Conservation (phyloP, 2,797 vertebrate genomes). For the Otolemur crassicaudatus region DNA sequence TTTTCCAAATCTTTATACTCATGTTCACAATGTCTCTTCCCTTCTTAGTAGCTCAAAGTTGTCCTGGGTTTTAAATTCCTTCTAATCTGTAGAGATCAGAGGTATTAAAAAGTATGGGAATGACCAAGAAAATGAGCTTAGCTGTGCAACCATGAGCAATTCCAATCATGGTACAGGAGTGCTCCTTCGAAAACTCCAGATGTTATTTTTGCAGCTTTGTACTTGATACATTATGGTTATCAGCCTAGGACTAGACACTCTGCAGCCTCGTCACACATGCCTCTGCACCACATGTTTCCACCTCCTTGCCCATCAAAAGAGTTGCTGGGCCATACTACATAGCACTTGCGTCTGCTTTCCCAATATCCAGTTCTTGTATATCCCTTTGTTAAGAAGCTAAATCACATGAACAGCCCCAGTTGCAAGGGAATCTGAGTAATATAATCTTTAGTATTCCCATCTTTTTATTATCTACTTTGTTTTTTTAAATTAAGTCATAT, state of each 20-base stretch:
- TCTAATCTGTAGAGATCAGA: background rate
- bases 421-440: background rate
- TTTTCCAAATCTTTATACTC: background rate
- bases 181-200: background rate
- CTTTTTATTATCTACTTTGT: no score
- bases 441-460: background rate
- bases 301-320: background rate
- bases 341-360: background rate
- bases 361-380: background rate
- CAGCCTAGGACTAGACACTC: background rate
- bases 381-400: constrained; percentile 13
- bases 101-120: constrained; percentile 10
- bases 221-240: background rate
- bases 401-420: background rate
- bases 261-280: background rate
- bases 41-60: constrained; percentile 6
- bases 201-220: background rate
- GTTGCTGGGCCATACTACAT: background rate
- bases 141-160: background rate
- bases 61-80: background rate
- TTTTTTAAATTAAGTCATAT: no score
- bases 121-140: background rate
- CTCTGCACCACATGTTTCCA: background rate
- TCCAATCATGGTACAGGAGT: background rate
- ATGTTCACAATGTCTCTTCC: background rate